Base-by-base conservation (phyloP, 2,113 vertebrate species). In the Myotis lucifugus region DNA sequence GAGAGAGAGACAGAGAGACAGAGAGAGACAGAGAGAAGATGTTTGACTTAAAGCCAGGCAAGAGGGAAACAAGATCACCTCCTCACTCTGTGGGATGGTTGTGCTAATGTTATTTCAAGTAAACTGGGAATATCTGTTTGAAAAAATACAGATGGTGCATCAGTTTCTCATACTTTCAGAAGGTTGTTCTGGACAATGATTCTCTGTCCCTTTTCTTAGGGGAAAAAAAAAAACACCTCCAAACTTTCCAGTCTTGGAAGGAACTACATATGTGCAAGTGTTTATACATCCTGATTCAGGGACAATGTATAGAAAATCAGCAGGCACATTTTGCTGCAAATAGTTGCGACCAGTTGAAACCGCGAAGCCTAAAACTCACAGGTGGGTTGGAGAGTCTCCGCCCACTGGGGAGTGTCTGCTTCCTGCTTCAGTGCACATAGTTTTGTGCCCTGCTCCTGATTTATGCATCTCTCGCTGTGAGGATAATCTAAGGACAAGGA, bases 41-140 rank as follows among this genome's bases (percentile, higher is more conserved):
- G 97, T 98, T 97, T 98, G 98, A 98, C 96, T 98, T 98, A 94
- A 88, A 97, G 97, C 97, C 98, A 98, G 95, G 93, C 97, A 96
- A 97, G 97, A 97, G 96, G 96, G 97, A 98, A 98, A 97, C 97
- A 98, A 97, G 97, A 98, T 98, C 98, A 98, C 97, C 97, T 97
- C 95, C 95, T 37, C 96, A 94, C 92, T 84, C 92, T 72, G 91
- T 32, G 40, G 97, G 96, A 91, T 50, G 96, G 96, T 95, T 96
- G 94, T 70, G 21, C 88, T 97, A 95, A 97, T 97, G 95, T 97
- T 98, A 92, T 98, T 98, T 96, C 96, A 96, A 97, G 97, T 72
- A 76, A 96, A 97, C 97, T 91, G 97, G 96, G 93, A 92, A 95
- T 93, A 94, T 54, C 79, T 82, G 48, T 92, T 88, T 97, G 97